Conservation (phyloP, 2,888 invertebrate genomes). For the Tanypteryx hageni region DNA sequence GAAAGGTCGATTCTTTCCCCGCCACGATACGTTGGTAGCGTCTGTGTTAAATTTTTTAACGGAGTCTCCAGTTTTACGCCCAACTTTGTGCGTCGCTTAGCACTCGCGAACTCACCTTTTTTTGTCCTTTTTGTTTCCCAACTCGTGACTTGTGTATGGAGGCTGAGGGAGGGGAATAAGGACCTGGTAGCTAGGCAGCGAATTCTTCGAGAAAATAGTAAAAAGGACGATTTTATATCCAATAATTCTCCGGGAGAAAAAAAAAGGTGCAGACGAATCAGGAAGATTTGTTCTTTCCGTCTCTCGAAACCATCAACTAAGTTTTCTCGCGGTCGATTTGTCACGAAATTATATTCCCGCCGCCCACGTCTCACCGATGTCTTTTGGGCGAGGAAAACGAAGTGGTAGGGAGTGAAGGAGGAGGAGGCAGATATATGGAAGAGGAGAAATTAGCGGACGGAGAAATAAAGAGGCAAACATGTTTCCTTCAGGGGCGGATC, state of each 20-base stretch:
- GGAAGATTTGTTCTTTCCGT: conserved; percentile 31
- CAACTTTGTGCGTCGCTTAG: background rate
- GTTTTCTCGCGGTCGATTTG: conserved; percentile 47
- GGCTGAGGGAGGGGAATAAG: background rate
- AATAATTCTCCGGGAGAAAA: conserved; percentile 37
- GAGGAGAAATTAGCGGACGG: background rate
- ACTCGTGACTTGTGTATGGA: too few species aligned
- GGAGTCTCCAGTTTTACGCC: too few species aligned
- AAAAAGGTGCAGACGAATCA: background rate
- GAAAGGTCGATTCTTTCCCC: too few species aligned
- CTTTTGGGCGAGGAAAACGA: background rate
- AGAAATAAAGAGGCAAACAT: background rate
- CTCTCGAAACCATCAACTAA: conserved; percentile 25
- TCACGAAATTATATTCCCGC: conserved; percentile 30
- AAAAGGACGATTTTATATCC: conserved; percentile 34
- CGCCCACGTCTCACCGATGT: conserved; percentile 49
- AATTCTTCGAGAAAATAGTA: background rate
- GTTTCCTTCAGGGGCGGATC: too few species aligned
- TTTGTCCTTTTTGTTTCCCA: background rate
- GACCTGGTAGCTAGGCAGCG: background rate
- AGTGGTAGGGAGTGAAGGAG: background rate
- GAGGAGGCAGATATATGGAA: background rate
- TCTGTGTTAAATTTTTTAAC: too few species aligned
- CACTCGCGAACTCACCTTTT: background rate
- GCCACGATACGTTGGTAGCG: too few species aligned